Base-by-base conservation (phyloP, 2,888 invertebrate species). In the Drosophila mayaguana region DNA sequence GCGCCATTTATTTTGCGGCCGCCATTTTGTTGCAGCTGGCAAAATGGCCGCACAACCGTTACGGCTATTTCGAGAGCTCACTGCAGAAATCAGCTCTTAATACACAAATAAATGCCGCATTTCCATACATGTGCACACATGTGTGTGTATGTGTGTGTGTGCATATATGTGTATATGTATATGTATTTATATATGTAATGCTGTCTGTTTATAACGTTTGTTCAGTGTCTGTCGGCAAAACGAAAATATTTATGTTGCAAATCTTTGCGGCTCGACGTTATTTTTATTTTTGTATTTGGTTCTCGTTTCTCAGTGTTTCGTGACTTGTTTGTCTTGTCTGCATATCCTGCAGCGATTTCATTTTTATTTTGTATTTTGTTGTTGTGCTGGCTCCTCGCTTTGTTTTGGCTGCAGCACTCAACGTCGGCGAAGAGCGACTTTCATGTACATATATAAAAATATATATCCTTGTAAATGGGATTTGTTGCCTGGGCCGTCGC, bases 271-370 rank as follows among this genome's bases (percentile, higher is more conserved):
- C 74, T 76, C 77, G 67, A 66, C 79, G 66, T 72, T 72, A 73
- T 78, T 65, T 66, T 73, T 68, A 48, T 63, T 62, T 32, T 55
- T 45, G 6, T 62, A 60, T 63, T 78, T 66, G 25, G 61, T 60
- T 34, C 56, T 68, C 67, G 67, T 46, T 56, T 66, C 48, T 25
- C 72, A 51, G 54, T 43, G 74, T 63, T 80, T 85, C 88, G 86
- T 85, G 83, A 84, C 83, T 84, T 84, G 84, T 89, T 89, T 84
- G 89, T 75, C 84, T 89, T 84, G 84, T 84, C 84, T 89, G 89
- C 89, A 87, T 84, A 89, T 87, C 84, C 89, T 87, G 89, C 89
- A 87, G 89, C 84, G 84, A 70, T 84, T 76, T 59, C 65, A 51
- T 45, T 81, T 72, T 28, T 46, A 8, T 50, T 53, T 60, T 2